Conservation (phyloP, 2,888 invertebrate species). For the Pseudeuparius sepicola region DNA sequence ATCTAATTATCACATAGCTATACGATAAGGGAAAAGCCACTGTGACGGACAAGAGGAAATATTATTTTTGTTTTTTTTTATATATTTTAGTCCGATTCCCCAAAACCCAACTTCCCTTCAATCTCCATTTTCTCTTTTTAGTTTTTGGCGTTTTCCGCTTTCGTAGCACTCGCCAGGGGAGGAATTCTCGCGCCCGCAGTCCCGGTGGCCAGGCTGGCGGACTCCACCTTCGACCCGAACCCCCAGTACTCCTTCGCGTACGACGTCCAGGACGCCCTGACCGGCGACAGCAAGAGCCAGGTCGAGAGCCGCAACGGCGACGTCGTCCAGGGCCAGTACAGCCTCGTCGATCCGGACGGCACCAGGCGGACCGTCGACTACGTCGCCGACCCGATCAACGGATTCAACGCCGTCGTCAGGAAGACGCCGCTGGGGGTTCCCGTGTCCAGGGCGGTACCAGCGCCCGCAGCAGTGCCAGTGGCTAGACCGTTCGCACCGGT, state of each 20-base stretch:
- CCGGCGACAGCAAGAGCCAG: constrained; percentile 49
- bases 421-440: constrained; percentile 46
- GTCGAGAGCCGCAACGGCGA: constrained; percentile 48
- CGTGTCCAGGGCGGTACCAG: constrained; percentile 38
- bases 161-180: constrained; percentile 33
- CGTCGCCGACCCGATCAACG: constrained; percentile 55
- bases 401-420: constrained; percentile 58
- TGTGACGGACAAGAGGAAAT: too few relatives aligned
- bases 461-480: constrained; percentile 22
- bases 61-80: too few relatives aligned
- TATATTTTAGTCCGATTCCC: too few relatives aligned
- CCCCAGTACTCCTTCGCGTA: constrained; percentile 61
- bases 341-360: constrained; percentile 54
- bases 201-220: constrained; percentile 31
- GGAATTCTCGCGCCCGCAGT: constrained; percentile 32
- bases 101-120: too few relatives aligned
- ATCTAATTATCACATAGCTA: too few relatives aligned
- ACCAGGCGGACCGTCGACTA: constrained; percentile 52
- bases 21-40: too few relatives aligned
- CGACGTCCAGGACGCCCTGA: constrained; percentile 56
- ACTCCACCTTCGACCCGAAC: constrained; percentile 48
- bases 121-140: constrained; percentile 19
- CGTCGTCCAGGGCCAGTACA: constrained; percentile 54
- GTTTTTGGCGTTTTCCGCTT: constrained; percentile 27
- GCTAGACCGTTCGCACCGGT: constrained; percentile 28